phyloP scores from a whole-genome alignment of 2,888 invertebrate species.

The Hydrotaea cyrtoneurina region DNA sequence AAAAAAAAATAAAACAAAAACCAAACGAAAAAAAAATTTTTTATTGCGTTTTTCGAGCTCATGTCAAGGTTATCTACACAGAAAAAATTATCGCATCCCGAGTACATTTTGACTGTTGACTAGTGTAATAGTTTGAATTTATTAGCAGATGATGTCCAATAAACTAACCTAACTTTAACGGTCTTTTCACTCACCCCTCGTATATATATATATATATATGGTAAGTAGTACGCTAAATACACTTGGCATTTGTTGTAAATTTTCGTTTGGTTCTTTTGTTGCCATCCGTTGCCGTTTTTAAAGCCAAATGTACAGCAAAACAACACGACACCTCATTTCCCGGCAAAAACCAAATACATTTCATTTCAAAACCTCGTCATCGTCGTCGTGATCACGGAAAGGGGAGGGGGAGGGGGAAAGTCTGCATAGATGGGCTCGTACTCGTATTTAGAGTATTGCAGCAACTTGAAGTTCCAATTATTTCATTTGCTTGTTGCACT shows the following conservation, averaged over 20 bases:
- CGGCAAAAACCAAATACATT: slow-evolving; percentile 13
- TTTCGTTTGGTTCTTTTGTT: background rate
- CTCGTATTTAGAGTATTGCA: no score
- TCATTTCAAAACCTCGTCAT: slow-evolving; percentile 6
- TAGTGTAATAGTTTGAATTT: no score
- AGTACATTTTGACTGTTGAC: no score
- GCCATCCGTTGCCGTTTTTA: slow-evolving; percentile 6
- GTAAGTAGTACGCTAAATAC: background rate
- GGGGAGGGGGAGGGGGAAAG: no score
- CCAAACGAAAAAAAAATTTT: no score
- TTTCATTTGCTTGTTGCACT: slow-evolving; percentile 19
- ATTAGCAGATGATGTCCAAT: no score
- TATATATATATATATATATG: no score
- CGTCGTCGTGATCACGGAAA: background rate
- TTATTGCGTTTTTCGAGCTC: no score
- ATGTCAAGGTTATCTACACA: no score
- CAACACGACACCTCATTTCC: slow-evolving; percentile 12
- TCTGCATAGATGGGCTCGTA: background rate
- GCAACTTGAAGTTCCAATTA: slow-evolving; percentile 22
- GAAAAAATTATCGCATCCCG: no score
- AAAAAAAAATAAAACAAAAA: no score
- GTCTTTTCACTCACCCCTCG: background rate
- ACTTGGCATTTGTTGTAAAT: background rate
- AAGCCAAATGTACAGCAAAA: background rate
- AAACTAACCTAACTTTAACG: no score